These are phyloP conservation scores for Drosophila punjabiensis DNA, from an alignment of 1,140 invertebrate species.

Conservation along the genomic window DNA sequence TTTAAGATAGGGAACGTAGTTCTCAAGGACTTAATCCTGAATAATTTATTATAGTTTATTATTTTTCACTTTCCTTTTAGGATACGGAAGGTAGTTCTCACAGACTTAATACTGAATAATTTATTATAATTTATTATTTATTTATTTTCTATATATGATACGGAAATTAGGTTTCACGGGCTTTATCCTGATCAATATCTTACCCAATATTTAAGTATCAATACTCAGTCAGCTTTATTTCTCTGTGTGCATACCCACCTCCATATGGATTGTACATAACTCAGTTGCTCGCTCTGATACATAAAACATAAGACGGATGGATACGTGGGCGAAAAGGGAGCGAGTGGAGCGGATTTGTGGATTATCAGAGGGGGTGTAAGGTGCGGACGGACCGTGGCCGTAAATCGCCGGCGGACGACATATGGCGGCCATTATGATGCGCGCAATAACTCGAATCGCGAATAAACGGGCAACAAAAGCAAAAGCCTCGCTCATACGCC, in stretches of 20 bases:
- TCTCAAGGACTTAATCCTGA: too few relatives aligned
- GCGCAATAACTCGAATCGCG: conserved; percentile 73
- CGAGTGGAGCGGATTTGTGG: not conserved
- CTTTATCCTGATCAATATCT: not conserved
- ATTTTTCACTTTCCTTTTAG: too few relatives aligned
- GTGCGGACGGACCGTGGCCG: conserved; percentile 37
- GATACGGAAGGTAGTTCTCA: too few relatives aligned
- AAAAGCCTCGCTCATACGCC: conserved; percentile 35
- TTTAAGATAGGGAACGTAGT: too few relatives aligned
- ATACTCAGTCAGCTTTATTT: not conserved
- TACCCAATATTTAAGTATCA: not conserved
- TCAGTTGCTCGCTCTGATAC: conserved; percentile 69
- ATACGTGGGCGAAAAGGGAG: conserved; percentile 29
- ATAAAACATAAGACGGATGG: conserved; percentile 76
- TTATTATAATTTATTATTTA: too few relatives aligned
- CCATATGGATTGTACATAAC: conserved; percentile 45
- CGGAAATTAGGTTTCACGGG: not conserved
- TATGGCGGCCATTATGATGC: conserved; percentile 80
- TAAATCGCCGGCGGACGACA: conserved; percentile 62
- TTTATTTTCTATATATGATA: too few relatives aligned
- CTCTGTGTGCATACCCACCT: conserved; percentile 10
- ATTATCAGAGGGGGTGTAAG: conserved; percentile 10
- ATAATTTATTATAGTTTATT: too few relatives aligned
- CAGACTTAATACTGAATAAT: not conserved
- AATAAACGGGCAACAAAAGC: conserved; percentile 40